Percentiles rank a stretch among this genome's conserved stretches.
Conservation (phyloP, 2,888 invertebrate species). For the Apoderus coryli region DNA sequence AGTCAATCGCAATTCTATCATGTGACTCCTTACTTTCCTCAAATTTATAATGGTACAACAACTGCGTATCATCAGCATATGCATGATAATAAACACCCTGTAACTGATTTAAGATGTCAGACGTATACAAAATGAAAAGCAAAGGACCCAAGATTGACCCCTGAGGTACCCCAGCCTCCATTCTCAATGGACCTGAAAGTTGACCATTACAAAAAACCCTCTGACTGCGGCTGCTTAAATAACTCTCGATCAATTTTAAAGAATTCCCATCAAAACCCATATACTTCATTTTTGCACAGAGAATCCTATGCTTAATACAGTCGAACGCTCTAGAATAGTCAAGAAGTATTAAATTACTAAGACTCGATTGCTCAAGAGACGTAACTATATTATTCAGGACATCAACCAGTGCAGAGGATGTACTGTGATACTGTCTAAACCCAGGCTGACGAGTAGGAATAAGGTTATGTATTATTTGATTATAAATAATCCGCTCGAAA, state of each 20-base stretch:
- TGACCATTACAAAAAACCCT: slow-evolving; percentile 1
- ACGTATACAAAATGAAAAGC: not conserved
- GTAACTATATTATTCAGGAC: slow-evolving; percentile 1
- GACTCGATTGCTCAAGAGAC: not conserved
- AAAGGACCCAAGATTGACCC: not conserved
- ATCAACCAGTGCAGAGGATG: not conserved
- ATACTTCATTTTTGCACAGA: slow-evolving; percentile 6
- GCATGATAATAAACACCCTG: no score
- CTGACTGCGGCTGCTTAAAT: slow-evolving; percentile 1
- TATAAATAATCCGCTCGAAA: no score
- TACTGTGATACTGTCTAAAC: slow-evolving; percentile 3
- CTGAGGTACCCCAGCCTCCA: not conserved
- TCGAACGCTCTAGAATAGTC: slow-evolving; percentile 7
- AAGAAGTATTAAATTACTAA: not conserved
- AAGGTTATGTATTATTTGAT: no score
- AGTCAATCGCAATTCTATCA: no score
- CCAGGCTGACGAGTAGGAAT: no score
- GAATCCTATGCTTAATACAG: slow-evolving; percentile 1
- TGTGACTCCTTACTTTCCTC: no score
- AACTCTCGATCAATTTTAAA: not conserved
- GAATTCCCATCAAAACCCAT: not conserved
- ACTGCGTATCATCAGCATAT: no score
- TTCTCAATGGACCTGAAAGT: not conserved
- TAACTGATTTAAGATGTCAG: no score
- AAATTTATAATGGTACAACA: no score